A percentile compares a stretch with the other conserved stretches of the same genome.
phyloP scores from a whole-genome alignment of 1,140 invertebrate species.

The Bilobella aurantiaca region DNA sequence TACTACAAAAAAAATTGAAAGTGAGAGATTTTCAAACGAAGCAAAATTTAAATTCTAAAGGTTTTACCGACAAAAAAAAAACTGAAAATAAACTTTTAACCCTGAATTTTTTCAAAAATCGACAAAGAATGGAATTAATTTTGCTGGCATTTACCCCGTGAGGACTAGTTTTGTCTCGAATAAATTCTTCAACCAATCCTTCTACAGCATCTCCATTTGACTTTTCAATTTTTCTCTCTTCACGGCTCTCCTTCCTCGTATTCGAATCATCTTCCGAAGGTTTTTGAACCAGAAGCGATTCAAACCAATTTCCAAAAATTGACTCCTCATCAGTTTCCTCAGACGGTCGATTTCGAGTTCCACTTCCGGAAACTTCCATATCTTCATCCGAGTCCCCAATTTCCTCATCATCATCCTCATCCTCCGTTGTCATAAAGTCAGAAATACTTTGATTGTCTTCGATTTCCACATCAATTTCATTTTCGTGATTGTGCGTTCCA shows the following conservation, averaged over 20 bases:
- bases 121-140: no score
- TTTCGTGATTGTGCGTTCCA: slow-evolving; percentile 5
- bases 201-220: slow-evolving; percentile 22
- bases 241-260: slow-evolving; percentile 2
- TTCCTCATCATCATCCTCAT: slow-evolving; percentile 31
- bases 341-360: not conserved
- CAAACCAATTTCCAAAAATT: slow-evolving; percentile 47
- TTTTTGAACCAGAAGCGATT: slow-evolving; percentile 43
- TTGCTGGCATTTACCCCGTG: slow-evolving; percentile 20
- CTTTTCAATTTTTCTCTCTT: slow-evolving; percentile 17
- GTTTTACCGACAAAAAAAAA: not conserved
- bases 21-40: not conserved
- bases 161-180: slow-evolving; percentile 26
- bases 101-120: no score
- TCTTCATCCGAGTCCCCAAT: slow-evolving; percentile 20
- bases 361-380: not conserved
- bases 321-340: slow-evolving; percentile 42
- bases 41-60: not conserved
- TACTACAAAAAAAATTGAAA: slow-evolving; percentile 17
- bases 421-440: slow-evolving; percentile 35
- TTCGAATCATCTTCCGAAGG: slow-evolving; percentile 11
- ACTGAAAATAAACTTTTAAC: no score
- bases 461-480: slow-evolving; percentile 28
- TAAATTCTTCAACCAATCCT: slow-evolving; percentile 17
- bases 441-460: slow-evolving; percentile 32